A percentile compares a stretch with the other conserved stretches of the same genome.
These are phyloP conservation scores for Metallyticus violacea DNA, from an alignment of 2,888 invertebrate species.

Conservation along the genomic window DNA sequence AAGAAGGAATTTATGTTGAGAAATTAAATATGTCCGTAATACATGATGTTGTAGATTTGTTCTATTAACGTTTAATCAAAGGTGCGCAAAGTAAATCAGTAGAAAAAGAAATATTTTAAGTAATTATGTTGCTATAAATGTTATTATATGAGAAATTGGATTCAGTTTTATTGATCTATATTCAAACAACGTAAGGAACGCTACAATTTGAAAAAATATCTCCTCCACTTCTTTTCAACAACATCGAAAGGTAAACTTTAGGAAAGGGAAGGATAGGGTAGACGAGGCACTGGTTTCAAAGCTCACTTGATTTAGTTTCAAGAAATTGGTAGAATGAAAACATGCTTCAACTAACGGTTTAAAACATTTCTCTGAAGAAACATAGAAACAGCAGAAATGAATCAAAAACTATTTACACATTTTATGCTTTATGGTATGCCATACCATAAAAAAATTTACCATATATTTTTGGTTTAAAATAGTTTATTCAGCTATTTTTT, in stretches of 20 bases:
- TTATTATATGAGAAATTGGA: not conserved
- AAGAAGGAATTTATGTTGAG: not conserved
- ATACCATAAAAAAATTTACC: not conserved
- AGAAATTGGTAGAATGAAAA: not conserved
- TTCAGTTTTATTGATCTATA: not conserved
- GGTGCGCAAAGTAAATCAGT: not conserved
- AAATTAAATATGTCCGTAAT: not conserved
- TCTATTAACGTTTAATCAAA: not conserved
- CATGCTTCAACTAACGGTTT: not conserved
- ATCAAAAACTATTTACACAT: not conserved
- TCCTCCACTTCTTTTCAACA: not conserved
- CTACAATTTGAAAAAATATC: not conserved
- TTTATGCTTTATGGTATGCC: not conserved
- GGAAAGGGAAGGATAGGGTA: not conserved
- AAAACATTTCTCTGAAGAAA: not conserved
- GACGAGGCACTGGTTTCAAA: constrained; percentile 28
- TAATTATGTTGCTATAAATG: no score
- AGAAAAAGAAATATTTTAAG: not conserved
- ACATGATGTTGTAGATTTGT: not conserved
- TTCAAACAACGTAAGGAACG: not conserved
- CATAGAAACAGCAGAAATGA: not conserved
- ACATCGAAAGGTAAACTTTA: not conserved
- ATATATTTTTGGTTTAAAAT: constrained; percentile 3
- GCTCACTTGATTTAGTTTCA: constrained; percentile 20
- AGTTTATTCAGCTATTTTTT: not conserved